Base-by-base conservation (phyloP, 2,888 invertebrate genomes). In the Uropetala carovei region DNA sequence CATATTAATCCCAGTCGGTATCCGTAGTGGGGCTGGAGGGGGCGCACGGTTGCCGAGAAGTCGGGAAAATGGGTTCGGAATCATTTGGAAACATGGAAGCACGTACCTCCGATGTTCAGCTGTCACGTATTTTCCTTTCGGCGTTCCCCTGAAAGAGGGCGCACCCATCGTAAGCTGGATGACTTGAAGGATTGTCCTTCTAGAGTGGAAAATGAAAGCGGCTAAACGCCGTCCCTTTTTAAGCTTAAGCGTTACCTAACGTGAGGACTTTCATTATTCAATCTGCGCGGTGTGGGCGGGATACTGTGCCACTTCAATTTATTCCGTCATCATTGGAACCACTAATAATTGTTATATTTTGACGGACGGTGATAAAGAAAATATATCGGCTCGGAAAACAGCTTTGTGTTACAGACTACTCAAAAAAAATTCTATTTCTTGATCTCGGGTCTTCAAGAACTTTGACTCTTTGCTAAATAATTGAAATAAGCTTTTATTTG, bases 111-210 rank as follows among this genome's bases (percentile, higher is more conserved):
- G 64, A 30, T 14, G 89, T 64, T 89, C 89, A 89, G 64, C 89
- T 64, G 89, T 89, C 89, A 89, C 89, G 89, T 89, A 89, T 89
- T 89, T 60, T 64, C 59, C 60, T 86, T 89, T 83, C 83, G 83
- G 56, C 56, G 83, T 56, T 89, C 89, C 64, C 89, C 89, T 64
- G 64, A 64, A 86, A 86, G 86, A 60, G 86, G 86, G 86, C 86
- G 68, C 60, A 68, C 89, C 60, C 89, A 43, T 89, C 89, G 89
- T 89, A 89, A 89, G 89, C 89, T 68, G 89, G 68, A 89, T 64
- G 89, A 89, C 89, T 89, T 89, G 89, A 89, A 89, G 64, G 89
- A 89, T 89, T 89, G 89, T 89, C 89, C 89, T 68, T 56, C 89
- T 60, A 60, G 60, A 86, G 86, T 60, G 64, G 89, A 89, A 89